Evolutionary conservation across 2,888 invertebrate genomes (phyloP).

Genomic region (Pristionchus entomophagus): DNA sequence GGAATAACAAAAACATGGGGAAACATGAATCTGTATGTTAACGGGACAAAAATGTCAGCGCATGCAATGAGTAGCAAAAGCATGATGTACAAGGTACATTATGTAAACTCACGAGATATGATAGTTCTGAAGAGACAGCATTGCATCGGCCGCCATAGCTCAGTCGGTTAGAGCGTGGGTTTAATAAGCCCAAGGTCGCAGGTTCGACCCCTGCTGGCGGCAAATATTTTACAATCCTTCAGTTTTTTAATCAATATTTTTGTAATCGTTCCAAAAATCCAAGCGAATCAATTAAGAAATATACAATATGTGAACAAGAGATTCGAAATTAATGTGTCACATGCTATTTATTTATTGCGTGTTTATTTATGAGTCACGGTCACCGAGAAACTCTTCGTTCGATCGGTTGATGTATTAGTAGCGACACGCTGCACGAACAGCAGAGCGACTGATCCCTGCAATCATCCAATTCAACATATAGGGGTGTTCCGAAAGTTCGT

Average conservation of each 20-base stretch:
- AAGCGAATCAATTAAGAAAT: too few relatives aligned
- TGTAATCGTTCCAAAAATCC: too few relatives aligned
- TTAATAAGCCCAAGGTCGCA: conserved; percentile 57
- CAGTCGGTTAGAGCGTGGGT: conserved; percentile 57
- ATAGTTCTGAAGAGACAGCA: too few relatives aligned
- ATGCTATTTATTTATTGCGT: not conserved
- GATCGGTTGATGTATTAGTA: not conserved
- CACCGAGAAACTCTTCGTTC: not conserved
- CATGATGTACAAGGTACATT: too few relatives aligned
- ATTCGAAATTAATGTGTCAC: not conserved
- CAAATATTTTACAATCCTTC: conserved; percentile 48
- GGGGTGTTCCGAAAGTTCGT: too few relatives aligned
- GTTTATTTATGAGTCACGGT: not conserved
- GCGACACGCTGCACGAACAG: not conserved
- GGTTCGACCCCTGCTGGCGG: conserved; percentile 57
- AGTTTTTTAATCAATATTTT: too few relatives aligned
- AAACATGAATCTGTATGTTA: too few relatives aligned
- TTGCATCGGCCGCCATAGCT: conserved; percentile 54
- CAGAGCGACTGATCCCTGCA: not conserved
- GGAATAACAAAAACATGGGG: too few relatives aligned
- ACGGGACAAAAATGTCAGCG: too few relatives aligned
- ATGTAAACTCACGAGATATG: too few relatives aligned
- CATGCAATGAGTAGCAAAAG: too few relatives aligned
- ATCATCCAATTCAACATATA: too few relatives aligned
- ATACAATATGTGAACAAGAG: not conserved